Conservation (phyloP, 2,797 vertebrate species). For the Sphaeramia orbicularis region DNA sequence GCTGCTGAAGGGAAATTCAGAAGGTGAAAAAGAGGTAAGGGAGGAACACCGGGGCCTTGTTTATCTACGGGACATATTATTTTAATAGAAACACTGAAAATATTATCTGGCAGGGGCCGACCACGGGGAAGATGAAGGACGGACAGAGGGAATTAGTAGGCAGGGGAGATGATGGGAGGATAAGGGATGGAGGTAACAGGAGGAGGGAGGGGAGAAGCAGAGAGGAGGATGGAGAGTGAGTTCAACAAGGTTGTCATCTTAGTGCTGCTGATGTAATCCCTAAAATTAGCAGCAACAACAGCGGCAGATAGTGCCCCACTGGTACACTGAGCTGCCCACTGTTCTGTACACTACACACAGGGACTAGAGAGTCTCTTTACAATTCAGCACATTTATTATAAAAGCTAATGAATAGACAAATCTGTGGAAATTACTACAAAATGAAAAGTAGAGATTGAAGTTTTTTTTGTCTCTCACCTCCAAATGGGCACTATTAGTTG, state of each 20-base stretch:
- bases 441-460: not conserved
- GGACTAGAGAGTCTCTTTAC: not conserved
- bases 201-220: constrained; percentile 18
- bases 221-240: constrained; percentile 37
- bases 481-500: not conserved
- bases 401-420: not conserved
- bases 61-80: constrained; percentile 18
- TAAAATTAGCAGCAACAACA: constrained; percentile 91
- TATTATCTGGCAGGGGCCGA: constrained; percentile 1
- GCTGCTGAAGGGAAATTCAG: constrained; percentile 22
- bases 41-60: constrained; percentile 33
- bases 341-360: constrained; percentile 29
- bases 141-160: not conserved
- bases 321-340: constrained; percentile 42
- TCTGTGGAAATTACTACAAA: too few species aligned
- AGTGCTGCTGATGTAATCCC: constrained; percentile 92
- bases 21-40: constrained; percentile 44
- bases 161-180: constrained; percentile 6
- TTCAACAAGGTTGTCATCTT: constrained; percentile 86
- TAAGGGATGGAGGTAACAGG: constrained; percentile 5
- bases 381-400: too few species aligned
- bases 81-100: constrained; percentile 10
- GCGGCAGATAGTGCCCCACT: constrained; percentile 66
- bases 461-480: too few species aligned
- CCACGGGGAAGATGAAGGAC: constrained; percentile 8